Evolutionary conservation across 2,888 invertebrate genomes (phyloP).

Genomic region (Sesia bembeciformis): DNA sequence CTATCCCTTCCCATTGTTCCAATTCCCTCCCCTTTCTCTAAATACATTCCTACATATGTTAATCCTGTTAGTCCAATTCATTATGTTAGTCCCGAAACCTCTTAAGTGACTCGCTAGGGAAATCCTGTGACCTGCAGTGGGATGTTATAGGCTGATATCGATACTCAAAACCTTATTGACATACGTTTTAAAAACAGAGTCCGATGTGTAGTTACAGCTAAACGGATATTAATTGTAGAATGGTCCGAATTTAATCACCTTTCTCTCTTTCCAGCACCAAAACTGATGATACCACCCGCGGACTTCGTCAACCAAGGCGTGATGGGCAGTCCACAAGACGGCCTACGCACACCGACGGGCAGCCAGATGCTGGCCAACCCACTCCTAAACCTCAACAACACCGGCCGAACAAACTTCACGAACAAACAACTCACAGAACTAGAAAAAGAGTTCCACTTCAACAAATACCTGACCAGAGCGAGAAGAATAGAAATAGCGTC

Average conservation of each 20-base stretch:
- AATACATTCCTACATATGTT: no score
- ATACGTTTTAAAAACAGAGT: no score
- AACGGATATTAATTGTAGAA: no score
- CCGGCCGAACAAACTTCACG: constrained; percentile 98
- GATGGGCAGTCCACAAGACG: constrained; percentile 63
- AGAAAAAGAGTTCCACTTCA: constrained; percentile 99
- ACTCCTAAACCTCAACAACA: constrained; percentile 79
- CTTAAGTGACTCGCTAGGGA: no score
- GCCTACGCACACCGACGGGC: constrained; percentile 64
- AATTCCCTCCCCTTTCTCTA: no score
- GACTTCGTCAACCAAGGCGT: constrained; percentile 65
- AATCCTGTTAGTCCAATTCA: no score
- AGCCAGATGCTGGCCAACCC: constrained; percentile 63
- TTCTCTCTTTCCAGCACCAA: constrained; percentile 74
- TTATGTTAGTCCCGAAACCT: no score
- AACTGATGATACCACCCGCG: constrained; percentile 75
- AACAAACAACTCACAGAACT: constrained; percentile 99
- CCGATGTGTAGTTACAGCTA: no score
- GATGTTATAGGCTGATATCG: no score
- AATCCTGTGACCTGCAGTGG: no score
- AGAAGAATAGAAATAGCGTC: constrained; percentile 98
- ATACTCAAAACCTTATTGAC: no score
- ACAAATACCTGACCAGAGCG: constrained; percentile 97
- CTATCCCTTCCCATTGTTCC: no score
- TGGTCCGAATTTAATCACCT: not conserved